Conservation (phyloP, 2,888 invertebrate species). For the Spisula subtruncata region DNA sequence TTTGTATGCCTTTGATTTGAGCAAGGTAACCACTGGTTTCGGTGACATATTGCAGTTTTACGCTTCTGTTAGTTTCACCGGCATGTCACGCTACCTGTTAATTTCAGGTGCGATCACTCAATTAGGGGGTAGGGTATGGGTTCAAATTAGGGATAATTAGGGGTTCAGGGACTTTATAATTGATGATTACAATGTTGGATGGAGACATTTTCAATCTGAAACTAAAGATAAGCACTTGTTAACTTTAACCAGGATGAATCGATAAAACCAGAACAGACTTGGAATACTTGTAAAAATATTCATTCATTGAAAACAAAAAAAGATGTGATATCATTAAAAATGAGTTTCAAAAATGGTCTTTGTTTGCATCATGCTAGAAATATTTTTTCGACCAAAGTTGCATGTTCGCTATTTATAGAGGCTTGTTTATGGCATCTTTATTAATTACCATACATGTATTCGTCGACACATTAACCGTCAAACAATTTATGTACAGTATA, state of each 20-base stretch:
- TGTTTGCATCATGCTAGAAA: background rate
- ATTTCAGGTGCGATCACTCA: slow-evolving; percentile 58
- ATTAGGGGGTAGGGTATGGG: slow-evolving; percentile 47
- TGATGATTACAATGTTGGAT: slow-evolving; percentile 38
- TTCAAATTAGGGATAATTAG: slow-evolving; percentile 44
- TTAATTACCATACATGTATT: slow-evolving; percentile 18
- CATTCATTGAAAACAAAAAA: background rate
- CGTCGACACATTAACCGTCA: slow-evolving; percentile 18
- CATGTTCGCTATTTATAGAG: slow-evolving; percentile 5
- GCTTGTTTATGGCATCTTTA: background rate
- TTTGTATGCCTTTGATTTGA: slow-evolving; percentile 49
- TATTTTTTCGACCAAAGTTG: background rate
- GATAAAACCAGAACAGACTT: background rate
- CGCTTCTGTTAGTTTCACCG: slow-evolving; percentile 44
- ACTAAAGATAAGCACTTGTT: slow-evolving; percentile 25
- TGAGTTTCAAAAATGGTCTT: background rate
- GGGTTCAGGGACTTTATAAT: slow-evolving; percentile 31
- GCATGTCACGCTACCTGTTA: slow-evolving; percentile 48
- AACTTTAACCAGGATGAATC: background rate
- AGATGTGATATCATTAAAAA: too few species aligned
- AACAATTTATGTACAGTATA: background rate
- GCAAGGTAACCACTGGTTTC: slow-evolving; percentile 30
- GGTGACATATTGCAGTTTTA: slow-evolving; percentile 28
- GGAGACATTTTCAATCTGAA: slow-evolving; percentile 39
- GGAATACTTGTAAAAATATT: background rate